These are phyloP conservation scores for Mellivora capensis DNA, from an alignment of 2,113 vertebrate genomes.

Conservation along the genomic window DNA sequence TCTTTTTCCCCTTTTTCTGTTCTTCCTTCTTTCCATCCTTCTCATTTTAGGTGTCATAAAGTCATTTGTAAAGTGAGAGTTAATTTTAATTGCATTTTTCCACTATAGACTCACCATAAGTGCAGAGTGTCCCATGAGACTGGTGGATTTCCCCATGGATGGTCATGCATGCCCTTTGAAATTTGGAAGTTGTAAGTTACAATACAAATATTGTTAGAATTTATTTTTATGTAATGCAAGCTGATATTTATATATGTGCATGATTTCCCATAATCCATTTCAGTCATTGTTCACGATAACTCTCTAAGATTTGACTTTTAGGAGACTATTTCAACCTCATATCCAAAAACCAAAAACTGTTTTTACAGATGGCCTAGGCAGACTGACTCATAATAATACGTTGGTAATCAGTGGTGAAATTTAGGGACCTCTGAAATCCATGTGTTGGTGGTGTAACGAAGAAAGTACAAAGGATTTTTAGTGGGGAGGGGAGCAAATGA, in stretches of 20 bases:
- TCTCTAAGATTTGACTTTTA: background rate
- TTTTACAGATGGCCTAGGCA: background rate
- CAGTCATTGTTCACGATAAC: background rate
- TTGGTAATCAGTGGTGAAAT: background rate
- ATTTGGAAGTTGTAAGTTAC: constrained; percentile 98
- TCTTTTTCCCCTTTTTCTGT: too few relatives aligned
- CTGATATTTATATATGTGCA: background rate
- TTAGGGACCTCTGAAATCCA: background rate
- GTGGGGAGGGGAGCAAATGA: background rate
- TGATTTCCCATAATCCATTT: background rate
- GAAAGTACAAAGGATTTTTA: background rate
- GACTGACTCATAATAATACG: background rate
- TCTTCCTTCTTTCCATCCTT: background rate
- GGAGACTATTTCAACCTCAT: background rate
- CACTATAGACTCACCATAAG: constrained; percentile 94
- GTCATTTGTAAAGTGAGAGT: background rate
- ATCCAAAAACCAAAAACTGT: background rate
- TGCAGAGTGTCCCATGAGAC: constrained; percentile 98
- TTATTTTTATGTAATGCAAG: background rate
- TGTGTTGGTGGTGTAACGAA: background rate
- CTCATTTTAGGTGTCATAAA: background rate
- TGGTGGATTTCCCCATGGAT: constrained; percentile 99
- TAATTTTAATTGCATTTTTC: constrained; percentile 76
- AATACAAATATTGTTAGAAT: constrained; percentile 37
- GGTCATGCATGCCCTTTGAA: constrained; percentile 98